Evolutionary conservation across 2,888 invertebrate genomes (phyloP), one percentile per base, ranked within the genome.

Genomic region (Patella depressa): DNA sequence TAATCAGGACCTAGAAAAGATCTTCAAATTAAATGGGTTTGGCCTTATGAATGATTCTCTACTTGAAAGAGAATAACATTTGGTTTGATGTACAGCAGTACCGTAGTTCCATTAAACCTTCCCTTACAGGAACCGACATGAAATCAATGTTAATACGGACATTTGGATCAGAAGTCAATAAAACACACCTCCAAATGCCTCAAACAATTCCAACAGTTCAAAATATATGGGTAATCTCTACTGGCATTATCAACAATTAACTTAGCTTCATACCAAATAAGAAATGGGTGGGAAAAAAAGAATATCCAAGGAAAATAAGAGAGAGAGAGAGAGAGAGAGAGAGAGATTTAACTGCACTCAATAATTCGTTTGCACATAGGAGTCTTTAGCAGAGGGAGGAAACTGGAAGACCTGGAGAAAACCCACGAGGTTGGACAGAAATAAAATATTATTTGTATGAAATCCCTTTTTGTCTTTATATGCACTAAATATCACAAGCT

Each of bases 51-150:
- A 45, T 45, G 45, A 45, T 45, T 45, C 9, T 9, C 65, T 65
- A 65, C 65, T 65, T 65, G 65, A 65, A 65, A 65, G 65, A 65
- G 19, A 65, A 65, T 24, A 24, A 24, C 65, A 65, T 65, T 65
- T 19, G 65, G 24, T 65, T 65, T 65, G 65, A 24, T 65, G 19
- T 65, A 65, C 19, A 65, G 24, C 24, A 45, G 45, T 9, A 45
- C 45, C 11, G 24, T 65, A 24, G 65, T 24, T 65, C 24, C 65
- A 65, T 65, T 65, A 65, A 65, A 24, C 45, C 45, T 19, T 65
- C 19, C 65, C 14, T 11, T 24, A 65, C 65, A 65, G 24, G 14
- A 65, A 65, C 9, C 65, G 65, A 65, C 65, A 65, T 65, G 24
- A 24, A 65, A 65, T 65, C 65, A 65, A 65, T 65, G 65, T 14